phyloP scores from a whole-genome alignment of 2,797 vertebrate species.

The Eurystomus glaucurus region DNA sequence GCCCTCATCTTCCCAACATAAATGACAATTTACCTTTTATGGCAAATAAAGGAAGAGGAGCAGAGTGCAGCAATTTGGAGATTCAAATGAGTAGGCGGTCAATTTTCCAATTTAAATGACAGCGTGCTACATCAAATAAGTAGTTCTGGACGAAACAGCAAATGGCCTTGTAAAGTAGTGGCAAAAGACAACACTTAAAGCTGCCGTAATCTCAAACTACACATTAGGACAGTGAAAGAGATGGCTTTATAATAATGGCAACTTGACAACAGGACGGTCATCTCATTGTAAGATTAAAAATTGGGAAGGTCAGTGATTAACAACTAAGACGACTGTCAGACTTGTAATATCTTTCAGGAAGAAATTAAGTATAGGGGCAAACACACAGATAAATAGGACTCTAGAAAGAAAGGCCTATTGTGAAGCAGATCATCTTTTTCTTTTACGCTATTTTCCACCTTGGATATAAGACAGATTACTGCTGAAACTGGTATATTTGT shows the following conservation, averaged over 20 bases:
- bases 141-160: neutral
- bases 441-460: neutral
- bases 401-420: neutral
- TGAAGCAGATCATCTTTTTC: neutral
- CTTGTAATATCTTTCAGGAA: neutral
- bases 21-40: neutral
- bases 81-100: neutral
- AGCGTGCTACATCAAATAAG: neutral
- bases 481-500: neutral
- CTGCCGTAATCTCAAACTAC: neutral
- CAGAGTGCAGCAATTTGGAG: neutral
- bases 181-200: neutral
- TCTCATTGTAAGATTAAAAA: neutral
- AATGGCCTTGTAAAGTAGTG: neutral
- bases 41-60: neutral
- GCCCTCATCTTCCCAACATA: neutral
- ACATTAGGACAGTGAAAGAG: neutral
- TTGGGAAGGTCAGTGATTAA: neutral
- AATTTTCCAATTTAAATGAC: neutral
- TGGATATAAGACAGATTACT: neutral
- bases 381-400: rapidly evolving
- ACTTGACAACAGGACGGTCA: neutral
- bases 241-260: neutral
- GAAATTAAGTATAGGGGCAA: neutral
- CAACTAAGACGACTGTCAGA: neutral